Percentiles rank a stretch among this genome's conserved stretches.
Evolutionary conservation across 1,140 invertebrate species (phyloP).

Genomic region (Bicyclus anynana): DNA sequence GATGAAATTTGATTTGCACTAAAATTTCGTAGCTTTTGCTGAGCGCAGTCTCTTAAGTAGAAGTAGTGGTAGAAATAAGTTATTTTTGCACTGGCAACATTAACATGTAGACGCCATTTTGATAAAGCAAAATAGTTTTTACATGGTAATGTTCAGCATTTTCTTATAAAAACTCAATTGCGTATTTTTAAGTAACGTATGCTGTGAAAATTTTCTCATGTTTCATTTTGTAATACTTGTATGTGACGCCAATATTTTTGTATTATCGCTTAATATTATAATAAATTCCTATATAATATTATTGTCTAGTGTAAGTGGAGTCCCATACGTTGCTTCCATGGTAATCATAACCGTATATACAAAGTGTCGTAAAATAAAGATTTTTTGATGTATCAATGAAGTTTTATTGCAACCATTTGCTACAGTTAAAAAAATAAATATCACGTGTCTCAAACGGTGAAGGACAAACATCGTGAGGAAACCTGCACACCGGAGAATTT

Average conservation of each 20-base stretch:
- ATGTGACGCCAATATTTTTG: slow-evolving; percentile 38
- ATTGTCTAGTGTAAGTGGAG: slow-evolving; percentile 34
- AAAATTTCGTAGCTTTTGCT: not conserved
- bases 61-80: slow-evolving; percentile 2
- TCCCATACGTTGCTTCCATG: slow-evolving; percentile 68
- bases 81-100: slow-evolving; percentile 41
- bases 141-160: not conserved
- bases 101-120: not conserved
- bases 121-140: not conserved
- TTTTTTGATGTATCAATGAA: slow-evolving; percentile 35
- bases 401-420: slow-evolving; percentile 8
- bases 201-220: slow-evolving; percentile 23
- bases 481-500: too few species aligned
- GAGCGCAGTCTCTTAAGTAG: not conserved
- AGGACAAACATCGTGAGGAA: too few species aligned
- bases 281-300: slow-evolving; percentile 38
- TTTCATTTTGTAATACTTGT: slow-evolving; percentile 1
- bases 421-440: too few species aligned
- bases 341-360: slow-evolving; percentile 50
- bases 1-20: not conserved
- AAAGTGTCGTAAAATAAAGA: slow-evolving; percentile 55
- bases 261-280: slow-evolving; percentile 32
- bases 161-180: slow-evolving; percentile 1
- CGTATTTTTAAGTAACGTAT: slow-evolving; percentile 19
- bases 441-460: too few species aligned